A percentile compares a stretch with the other conserved stretches of the same genome.
phyloP scores from a whole-genome alignment of 2,113 vertebrate genomes.

The Crypturellus undulatus region DNA sequence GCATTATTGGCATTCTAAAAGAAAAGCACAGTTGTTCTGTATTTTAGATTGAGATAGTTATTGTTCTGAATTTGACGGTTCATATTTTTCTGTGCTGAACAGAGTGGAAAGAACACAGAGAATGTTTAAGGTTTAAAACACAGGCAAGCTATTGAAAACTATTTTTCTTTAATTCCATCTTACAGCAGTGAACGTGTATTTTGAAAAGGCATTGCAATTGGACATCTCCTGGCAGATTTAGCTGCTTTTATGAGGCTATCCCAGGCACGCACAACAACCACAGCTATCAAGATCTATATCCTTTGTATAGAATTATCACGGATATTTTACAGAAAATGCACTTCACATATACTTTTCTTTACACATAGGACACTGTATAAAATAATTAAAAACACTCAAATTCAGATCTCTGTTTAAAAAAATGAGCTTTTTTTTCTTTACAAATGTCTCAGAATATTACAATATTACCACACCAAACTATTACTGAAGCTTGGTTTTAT shows the following conservation, averaged over 20 bases:
- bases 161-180: not conserved
- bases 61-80: no score
- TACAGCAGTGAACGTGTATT: not conserved
- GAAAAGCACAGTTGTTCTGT: not conserved
- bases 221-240: not conserved
- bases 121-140: not conserved
- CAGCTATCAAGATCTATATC: not conserved
- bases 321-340: not conserved
- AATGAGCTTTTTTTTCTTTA: not conserved
- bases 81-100: not conserved
- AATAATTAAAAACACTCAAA: not conserved
- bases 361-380: not conserved
- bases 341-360: not conserved
- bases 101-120: not conserved
- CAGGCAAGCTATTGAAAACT: not conserved
- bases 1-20: constrained; percentile 97
- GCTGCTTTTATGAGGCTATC: not conserved
- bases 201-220: not conserved
- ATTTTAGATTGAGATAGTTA: not conserved
- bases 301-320: not conserved
- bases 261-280: not conserved
- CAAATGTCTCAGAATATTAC: not conserved
- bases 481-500: not conserved
- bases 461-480: not conserved
- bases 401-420: not conserved